Percentiles rank a stretch among this genome's conserved stretches.
phyloP scores from a whole-genome alignment of 2,888 invertebrate genomes.

The Eristalinus sepulchralis region DNA sequence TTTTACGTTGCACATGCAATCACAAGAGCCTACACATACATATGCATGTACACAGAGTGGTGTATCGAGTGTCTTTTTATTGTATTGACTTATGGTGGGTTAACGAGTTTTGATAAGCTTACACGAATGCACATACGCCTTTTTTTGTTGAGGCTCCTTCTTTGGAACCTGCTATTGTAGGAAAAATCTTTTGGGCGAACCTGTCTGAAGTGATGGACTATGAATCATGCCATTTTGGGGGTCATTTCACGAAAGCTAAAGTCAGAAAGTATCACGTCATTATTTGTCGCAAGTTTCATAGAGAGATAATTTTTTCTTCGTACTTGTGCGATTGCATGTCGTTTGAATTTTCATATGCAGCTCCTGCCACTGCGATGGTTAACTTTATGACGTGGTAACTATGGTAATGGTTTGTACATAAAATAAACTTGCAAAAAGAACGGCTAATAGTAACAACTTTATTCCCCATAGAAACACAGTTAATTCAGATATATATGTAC shows the following conservation, averaged over 20 bases:
- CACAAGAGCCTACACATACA: too few species aligned
- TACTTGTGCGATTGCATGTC: neutral
- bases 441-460: neutral
- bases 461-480: neutral
- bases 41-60: neutral
- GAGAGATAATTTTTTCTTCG: neutral
- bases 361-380: neutral
- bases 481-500: too few species aligned
- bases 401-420: neutral
- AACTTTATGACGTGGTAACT: neutral
- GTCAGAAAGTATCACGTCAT: neutral
- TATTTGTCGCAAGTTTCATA: neutral
- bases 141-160: neutral
- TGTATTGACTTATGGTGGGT: constrained; percentile 55
- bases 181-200: constrained; percentile 29
- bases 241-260: neutral
- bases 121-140: constrained; percentile 19
- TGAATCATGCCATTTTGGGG: constrained; percentile 50
- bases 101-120: constrained; percentile 53
- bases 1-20: neutral
- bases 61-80: constrained; percentile 37
- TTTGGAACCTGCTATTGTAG: neutral
- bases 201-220: constrained; percentile 26
- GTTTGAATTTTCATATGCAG: neutral
- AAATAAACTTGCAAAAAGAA: neutral